A percentile compares a stretch with the other conserved stretches of the same genome.
Conservation (phyloP, 1,140 invertebrate genomes). For the Araneus ventricosus region DNA sequence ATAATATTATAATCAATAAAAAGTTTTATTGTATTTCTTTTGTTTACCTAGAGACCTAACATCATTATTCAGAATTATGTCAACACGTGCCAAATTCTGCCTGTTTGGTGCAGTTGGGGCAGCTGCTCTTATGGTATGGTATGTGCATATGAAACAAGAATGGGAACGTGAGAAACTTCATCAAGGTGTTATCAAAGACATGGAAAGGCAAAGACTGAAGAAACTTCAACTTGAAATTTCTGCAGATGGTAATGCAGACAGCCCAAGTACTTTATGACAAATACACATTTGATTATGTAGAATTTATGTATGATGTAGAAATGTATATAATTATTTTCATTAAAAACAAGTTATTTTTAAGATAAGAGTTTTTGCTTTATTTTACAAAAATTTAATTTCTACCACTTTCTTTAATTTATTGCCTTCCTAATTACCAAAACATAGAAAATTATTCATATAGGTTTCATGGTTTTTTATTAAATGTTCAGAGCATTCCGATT, state of each 20-base stretch:
- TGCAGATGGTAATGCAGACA: neutral
- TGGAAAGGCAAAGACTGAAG: slow-evolving; percentile 68
- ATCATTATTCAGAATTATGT: slow-evolving; percentile 18
- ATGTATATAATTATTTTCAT: too few species aligned
- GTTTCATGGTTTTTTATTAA: too few species aligned
- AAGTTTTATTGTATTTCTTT: too few species aligned
- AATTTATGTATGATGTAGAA: neutral
- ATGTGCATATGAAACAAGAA: slow-evolving; percentile 72
- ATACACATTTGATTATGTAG: neutral
- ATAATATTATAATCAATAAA: too few species aligned
- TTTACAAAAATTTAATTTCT: too few species aligned
- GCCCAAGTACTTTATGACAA: neutral
- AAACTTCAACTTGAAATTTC: slow-evolving; percentile 25
- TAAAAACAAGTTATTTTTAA: too few species aligned
- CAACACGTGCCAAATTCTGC: slow-evolving; percentile 39
- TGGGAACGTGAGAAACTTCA: slow-evolving; percentile 68
- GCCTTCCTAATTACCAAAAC: too few species aligned
- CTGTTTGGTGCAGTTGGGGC: neutral
- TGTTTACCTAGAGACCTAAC: too few species aligned
- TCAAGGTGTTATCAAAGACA: slow-evolving; percentile 70
- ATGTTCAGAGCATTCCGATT: too few species aligned
- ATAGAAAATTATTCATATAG: too few species aligned
- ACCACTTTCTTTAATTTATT: too few species aligned
- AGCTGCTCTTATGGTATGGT: slow-evolving; percentile 39
- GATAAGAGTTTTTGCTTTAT: too few species aligned